phyloP scores from a whole-genome alignment of 2,888 invertebrate genomes.

The Drosophila picticornis region DNA sequence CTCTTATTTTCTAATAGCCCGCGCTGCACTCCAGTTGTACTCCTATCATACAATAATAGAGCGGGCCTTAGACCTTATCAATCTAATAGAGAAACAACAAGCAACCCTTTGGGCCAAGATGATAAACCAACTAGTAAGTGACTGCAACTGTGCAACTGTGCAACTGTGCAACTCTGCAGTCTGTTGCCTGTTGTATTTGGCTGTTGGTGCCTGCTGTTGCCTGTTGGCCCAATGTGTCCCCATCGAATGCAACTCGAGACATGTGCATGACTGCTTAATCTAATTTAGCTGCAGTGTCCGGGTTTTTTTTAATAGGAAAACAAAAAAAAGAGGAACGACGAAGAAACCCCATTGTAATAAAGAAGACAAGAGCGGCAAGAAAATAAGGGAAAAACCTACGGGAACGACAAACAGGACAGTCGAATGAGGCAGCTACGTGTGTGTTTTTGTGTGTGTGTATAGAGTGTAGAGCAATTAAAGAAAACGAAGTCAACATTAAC shows the following conservation, averaged over 20 bases:
- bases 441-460: conserved; percentile 17
- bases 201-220: conserved; percentile 25
- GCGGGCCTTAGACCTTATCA: background rate
- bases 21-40: background rate
- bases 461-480: conserved; percentile 62
- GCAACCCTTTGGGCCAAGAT: conserved; percentile 2
- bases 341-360: conserved; percentile 37
- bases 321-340: conserved; percentile 3
- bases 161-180: background rate
- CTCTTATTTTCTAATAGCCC: background rate
- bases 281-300: conserved; percentile 63
- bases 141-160: background rate
- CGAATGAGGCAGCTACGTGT: background rate
- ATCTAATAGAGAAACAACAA: background rate
- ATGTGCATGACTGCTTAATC: conserved; percentile 80
- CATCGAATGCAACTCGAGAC: conserved; percentile 50
- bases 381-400: conserved; percentile 75
- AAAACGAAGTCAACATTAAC: conserved; percentile 42
- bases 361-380: conserved; percentile 35
- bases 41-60: background rate
- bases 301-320: conserved; percentile 58
- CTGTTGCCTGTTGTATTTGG: conserved; percentile 3
- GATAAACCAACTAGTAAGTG: background rate
- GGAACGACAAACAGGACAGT: conserved; percentile 58
- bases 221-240: conserved; percentile 40